Evolutionary conservation across 2,888 invertebrate species (phyloP).

Genomic region (Spodoptera exigua): DNA sequence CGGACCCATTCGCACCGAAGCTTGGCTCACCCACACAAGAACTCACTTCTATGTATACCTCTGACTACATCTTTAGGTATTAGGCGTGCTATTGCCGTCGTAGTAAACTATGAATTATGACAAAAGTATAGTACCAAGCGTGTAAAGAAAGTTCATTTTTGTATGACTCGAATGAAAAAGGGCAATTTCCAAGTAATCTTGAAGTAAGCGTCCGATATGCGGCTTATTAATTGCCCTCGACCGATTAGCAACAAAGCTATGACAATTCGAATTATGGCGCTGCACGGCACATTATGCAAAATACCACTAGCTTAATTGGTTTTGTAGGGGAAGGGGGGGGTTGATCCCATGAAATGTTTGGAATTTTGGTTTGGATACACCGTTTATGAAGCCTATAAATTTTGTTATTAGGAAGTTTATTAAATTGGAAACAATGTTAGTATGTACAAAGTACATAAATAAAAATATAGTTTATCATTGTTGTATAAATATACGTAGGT

Average conservation of each 20-base stretch:
- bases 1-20: too few relatives aligned
- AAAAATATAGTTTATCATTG: too few relatives aligned
- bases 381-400: neutral
- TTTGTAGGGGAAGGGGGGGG: conserved; percentile 16
- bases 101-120: too few relatives aligned
- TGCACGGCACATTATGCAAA: conserved; percentile 49
- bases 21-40: too few relatives aligned
- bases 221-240: conserved; percentile 37
- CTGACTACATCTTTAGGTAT: too few relatives aligned
- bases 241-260: conserved; percentile 34
- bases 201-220: conserved; percentile 33
- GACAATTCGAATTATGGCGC: conserved; percentile 35
- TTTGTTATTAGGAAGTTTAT: neutral
- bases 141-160: neutral
- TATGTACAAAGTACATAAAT: too few relatives aligned
- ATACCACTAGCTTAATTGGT: conserved; percentile 36
- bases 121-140: too few relatives aligned
- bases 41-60: too few relatives aligned
- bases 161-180: conserved; percentile 10
- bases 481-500: too few relatives aligned
- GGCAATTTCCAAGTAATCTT: conserved; percentile 36
- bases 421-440: too few relatives aligned
- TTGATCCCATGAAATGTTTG: conserved; percentile 14
- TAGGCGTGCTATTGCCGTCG: too few relatives aligned
- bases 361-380: neutral